These are phyloP conservation scores for Leptestheria dahalacensis DNA, from an alignment of 1,140 invertebrate genomes.

Conservation along the genomic window DNA sequence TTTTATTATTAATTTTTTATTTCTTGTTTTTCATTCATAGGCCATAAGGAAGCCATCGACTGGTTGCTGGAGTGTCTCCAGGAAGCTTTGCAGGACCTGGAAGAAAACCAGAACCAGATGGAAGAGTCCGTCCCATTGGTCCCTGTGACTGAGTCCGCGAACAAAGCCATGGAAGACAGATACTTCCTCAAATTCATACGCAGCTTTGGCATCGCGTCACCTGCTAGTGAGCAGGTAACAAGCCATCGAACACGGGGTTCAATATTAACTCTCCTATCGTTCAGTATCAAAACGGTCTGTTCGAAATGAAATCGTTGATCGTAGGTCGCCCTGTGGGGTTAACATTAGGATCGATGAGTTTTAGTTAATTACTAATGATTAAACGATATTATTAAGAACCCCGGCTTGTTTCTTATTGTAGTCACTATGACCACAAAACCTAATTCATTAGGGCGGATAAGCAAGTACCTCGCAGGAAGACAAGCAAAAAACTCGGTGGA, in stretches of 20 bases:
- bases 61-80: slow-evolving; percentile 9
- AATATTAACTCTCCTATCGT: neutral
- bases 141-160: slow-evolving; percentile 1
- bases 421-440: no score
- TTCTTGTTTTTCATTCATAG: neutral
- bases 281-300: neutral
- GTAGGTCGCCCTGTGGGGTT: neutral
- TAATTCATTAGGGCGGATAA: no score
- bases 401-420: no score
- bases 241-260: neutral
- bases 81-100: slow-evolving; percentile 10
- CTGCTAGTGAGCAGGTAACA: slow-evolving; percentile 6
- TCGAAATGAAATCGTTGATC: neutral
- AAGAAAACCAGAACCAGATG: neutral
- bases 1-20: neutral
- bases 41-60: slow-evolving; percentile 11
- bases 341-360: no score
- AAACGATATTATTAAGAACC: no score
- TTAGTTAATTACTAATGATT: no score
- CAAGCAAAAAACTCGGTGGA: no score
- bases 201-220: slow-evolving; percentile 4
- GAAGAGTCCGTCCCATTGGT: slow-evolving; percentile 13
- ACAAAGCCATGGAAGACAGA: slow-evolving; percentile 4
- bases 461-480: no score
- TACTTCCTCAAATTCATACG: slow-evolving; percentile 9